Base-by-base conservation (phyloP, 1,140 invertebrate species). In the Linepithema humile region DNA sequence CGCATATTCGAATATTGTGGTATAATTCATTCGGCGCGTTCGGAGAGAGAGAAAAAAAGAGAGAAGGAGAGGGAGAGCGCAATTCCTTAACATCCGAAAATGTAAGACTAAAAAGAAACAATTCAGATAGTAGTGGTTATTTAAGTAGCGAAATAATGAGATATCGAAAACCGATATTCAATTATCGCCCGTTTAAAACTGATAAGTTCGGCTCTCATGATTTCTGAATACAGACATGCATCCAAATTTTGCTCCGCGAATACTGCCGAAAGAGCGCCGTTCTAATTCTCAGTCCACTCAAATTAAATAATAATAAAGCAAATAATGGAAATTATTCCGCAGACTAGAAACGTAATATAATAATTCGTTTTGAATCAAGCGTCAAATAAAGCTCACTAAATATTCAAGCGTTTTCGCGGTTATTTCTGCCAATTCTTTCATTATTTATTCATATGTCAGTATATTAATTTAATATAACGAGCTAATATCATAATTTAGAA, bases 151-250 rank as follows among this genome's bases (percentile, higher is more conserved):
- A 80, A 70, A 80, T 80, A 80, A 80, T 80, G 64, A 80, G 75
- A 80, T 80, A 80, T 80, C 75, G 75, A 70, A 70, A 80, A 80
- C 64, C 75, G 75, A 80, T 80, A 80, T 80, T 80, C 75, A 80
- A 80, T 80, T 80, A 80, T 70, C 75, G 64, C 75, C 64, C 75
- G 75, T 26, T 80, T 80, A 80, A 80, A 80, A 80, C 48, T 80
- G 75, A 69, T 80, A 80, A 80, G 75, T 40, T 48, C 17, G 35
- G 35, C 50, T 70, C 23, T 55, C 64, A 80, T 69, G 75, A 80
- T 70, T 80, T 55, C n/a, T 23, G 35, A 55, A 80, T 70, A 80
- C n/a, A 80, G 75, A 26, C 32, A 26, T 40, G 50, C 53, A 10
- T 12, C 59, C 40, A 65, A 59, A 35, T 48, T 77, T 77, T 77